Percentiles rank a stretch among this genome's conserved stretches.
These are phyloP conservation scores for Meloe dianella DNA, from an alignment of 2,888 invertebrate genomes.

Conservation along the genomic window DNA sequence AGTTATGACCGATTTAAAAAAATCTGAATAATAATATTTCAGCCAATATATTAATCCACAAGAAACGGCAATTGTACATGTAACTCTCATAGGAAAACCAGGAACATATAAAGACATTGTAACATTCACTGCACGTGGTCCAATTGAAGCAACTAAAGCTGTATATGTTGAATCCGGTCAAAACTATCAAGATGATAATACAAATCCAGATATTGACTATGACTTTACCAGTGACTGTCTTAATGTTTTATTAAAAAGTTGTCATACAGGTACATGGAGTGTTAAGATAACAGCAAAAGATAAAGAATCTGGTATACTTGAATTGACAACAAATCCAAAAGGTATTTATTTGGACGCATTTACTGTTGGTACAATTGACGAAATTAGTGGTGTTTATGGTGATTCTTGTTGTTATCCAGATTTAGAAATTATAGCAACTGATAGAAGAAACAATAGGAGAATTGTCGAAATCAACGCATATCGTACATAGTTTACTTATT, in stretches of 20 bases:
- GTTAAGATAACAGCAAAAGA: slow-evolving; percentile 73
- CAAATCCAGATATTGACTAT: slow-evolving; percentile 49
- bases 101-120: slow-evolving; percentile 65
- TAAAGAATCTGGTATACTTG: slow-evolving; percentile 67
- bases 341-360: slow-evolving; percentile 71
- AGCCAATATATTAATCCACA: slow-evolving; percentile 55
- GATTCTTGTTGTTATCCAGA: slow-evolving; percentile 76
- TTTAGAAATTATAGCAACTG: slow-evolving; percentile 71
- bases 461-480: slow-evolving; percentile 68
- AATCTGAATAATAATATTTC: too few relatives aligned
- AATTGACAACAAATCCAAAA: slow-evolving; percentile 64
- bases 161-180: slow-evolving; percentile 57
- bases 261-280: slow-evolving; percentile 73
- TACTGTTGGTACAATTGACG: slow-evolving; percentile 71
- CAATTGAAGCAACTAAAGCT: slow-evolving; percentile 56
- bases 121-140: slow-evolving; percentile 65
- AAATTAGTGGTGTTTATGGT: slow-evolving; percentile 70
- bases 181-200: slow-evolving; percentile 39
- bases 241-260: slow-evolving; percentile 60
- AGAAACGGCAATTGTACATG: slow-evolving; percentile 64
- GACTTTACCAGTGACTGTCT: slow-evolving; percentile 59
- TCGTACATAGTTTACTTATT: slow-evolving; percentile 43
- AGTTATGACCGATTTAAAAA: too few relatives aligned
- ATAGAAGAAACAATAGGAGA: slow-evolving; percentile 71
- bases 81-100: slow-evolving; percentile 53